Percentiles rank a stretch among this genome's conserved stretches.
Conservation (phyloP, 2,888 invertebrate genomes). For the Lasioglossum oenotherae region DNA sequence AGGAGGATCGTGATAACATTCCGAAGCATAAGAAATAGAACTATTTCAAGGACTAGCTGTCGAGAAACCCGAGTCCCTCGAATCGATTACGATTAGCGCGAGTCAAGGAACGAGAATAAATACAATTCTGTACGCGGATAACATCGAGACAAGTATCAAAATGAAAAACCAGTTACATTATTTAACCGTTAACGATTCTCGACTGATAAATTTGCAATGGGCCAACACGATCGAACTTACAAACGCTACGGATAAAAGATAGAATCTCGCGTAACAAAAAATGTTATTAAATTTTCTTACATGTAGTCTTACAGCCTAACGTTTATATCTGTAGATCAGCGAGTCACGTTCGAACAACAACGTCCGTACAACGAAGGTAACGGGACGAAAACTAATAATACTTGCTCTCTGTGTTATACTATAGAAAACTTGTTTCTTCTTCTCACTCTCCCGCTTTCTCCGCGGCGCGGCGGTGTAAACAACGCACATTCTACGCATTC, state of each 20-base stretch:
- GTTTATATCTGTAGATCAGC: conserved; percentile 32
- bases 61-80: conserved; percentile 29
- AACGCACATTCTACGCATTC: conserved; percentile 22
- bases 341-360: conserved; percentile 34
- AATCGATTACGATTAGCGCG: conserved; percentile 5
- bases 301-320: conserved; percentile 44
- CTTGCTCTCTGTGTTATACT: not conserved
- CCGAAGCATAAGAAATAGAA: not conserved
- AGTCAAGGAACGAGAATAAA: conserved; percentile 25
- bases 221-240: conserved; percentile 23
- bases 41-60: conserved; percentile 31
- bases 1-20: not conserved
- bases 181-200: not conserved
- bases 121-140: conserved; percentile 11
- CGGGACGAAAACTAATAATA: conserved; percentile 38
- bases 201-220: conserved; percentile 14
- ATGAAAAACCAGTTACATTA: conserved; percentile 29
- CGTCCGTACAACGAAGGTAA: conserved; percentile 11
- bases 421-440: not conserved
- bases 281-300: conserved; percentile 43
- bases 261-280: conserved; percentile 53
- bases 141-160: conserved; percentile 40
- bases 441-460: not conserved
- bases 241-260: conserved; percentile 43
- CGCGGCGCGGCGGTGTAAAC: not conserved